Conservation (phyloP, 2,888 invertebrate genomes). For the Sinhomidia bicolor region DNA sequence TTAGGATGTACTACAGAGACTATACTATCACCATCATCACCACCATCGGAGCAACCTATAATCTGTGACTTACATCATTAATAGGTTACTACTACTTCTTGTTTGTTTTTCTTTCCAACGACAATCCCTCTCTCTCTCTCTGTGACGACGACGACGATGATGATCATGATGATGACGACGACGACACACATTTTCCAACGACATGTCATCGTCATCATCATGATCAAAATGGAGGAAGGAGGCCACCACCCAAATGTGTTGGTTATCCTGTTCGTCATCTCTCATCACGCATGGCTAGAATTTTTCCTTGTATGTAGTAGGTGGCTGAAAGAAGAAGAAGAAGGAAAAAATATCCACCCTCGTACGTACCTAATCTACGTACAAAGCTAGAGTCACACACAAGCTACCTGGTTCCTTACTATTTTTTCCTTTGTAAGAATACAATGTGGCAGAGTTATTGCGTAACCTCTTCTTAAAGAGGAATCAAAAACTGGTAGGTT, state of each 20-base stretch:
- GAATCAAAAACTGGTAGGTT: no score
- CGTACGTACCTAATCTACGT: no score
- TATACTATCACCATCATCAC: neutral
- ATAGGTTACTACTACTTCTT: neutral
- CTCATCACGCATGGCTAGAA: neutral
- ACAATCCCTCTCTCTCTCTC: neutral
- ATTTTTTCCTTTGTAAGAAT: conserved; percentile 22
- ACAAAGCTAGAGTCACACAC: no score
- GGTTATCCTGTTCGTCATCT: no score
- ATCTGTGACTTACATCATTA: neutral
- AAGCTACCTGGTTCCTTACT: neutral
- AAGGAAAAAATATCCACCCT: no score
- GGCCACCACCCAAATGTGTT: conserved; percentile 58
- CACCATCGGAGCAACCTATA: no score
- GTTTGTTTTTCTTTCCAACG: neutral
- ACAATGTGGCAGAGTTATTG: conserved; percentile 9
- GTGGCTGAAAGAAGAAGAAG: no score
- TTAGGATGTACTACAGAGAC: neutral
- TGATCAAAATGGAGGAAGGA: conserved; percentile 8
- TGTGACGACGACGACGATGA: no score
- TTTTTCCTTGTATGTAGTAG: conserved; percentile 52
- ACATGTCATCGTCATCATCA: conserved; percentile 45
- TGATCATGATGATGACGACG: no score
- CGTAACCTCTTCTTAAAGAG: neutral
- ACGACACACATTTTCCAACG: conserved; percentile 28